Conservation (phyloP, 2,113 vertebrate genomes). For the Gobio gobio region DNA sequence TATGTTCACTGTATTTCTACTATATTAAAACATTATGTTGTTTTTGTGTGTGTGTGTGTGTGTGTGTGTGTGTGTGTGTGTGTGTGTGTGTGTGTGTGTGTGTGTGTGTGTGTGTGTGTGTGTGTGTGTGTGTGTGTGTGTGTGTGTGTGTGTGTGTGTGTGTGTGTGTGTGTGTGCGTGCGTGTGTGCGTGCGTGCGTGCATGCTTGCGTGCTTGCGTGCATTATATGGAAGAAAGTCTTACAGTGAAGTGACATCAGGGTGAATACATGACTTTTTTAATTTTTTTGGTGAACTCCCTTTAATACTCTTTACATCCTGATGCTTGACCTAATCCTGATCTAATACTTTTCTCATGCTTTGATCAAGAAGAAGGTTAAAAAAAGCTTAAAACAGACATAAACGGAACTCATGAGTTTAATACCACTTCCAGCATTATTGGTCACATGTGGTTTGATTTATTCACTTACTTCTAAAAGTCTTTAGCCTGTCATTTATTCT, state of each 20-base stretch:
- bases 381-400: neutral
- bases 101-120: too few species aligned
- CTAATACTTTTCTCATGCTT: slow-evolving; percentile 43
- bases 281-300: neutral
- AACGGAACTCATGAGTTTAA: neutral
- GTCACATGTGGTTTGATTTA: neutral
- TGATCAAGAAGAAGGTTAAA: neutral
- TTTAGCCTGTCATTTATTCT: neutral
- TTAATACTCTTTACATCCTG: neutral
- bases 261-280: neutral
- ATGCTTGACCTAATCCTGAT: too few species aligned
- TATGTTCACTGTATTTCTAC: too few species aligned
- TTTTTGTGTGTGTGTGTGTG: too few species aligned
- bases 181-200: too few species aligned
- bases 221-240: neutral
- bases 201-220: too few species aligned
- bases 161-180: too few species aligned
- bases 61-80: too few species aligned
- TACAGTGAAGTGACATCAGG: neutral
- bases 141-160: too few species aligned
- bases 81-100: too few species aligned
- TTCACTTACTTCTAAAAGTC: neutral
- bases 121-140: too few species aligned
- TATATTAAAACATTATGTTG: too few species aligned
- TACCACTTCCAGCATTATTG: neutral